These are phyloP conservation scores for Nesometra sesokonis DNA, from an alignment of 35 echinoderm and acorn worm genomes.

Conservation along the genomic window DNA sequence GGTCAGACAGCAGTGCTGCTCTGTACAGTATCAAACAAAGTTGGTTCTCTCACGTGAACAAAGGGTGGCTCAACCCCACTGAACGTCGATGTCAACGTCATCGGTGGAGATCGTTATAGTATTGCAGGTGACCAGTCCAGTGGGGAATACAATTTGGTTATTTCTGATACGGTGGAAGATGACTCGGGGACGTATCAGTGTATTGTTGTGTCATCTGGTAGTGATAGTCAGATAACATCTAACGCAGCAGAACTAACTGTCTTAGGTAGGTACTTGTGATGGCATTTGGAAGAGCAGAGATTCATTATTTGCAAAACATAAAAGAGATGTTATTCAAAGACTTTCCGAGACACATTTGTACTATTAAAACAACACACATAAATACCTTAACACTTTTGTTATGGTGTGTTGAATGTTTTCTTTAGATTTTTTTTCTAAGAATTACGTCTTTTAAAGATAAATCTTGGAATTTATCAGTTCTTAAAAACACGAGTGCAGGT, in stretches of 20 bases:
- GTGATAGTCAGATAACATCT: constrained; percentile 21
- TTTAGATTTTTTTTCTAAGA: too few species aligned
- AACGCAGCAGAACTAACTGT: constrained; percentile 34
- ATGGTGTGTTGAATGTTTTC: too few species aligned
- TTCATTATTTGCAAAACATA: too few species aligned
- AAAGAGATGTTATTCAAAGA: too few species aligned
- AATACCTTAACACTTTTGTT: too few species aligned
- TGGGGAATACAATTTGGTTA: constrained; percentile 46
- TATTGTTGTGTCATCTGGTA: constrained; percentile 31
- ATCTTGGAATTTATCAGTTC: too few species aligned
- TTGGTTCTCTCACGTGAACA: constrained; percentile 50
- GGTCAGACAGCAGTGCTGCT: constrained; percentile 41
- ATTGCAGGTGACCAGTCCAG: constrained; percentile 41
- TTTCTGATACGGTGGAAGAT: constrained; percentile 3
- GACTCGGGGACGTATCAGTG: constrained; percentile 64
- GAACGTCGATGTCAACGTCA: constrained; percentile 32
- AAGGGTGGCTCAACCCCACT: constrained; percentile 33
- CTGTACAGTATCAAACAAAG: constrained; percentile 57
- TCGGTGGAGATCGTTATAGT: constrained; percentile 30
- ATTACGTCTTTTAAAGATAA: too few species aligned
- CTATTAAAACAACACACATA: too few species aligned
- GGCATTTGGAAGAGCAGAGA: too few species aligned
- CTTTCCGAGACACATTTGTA: too few species aligned
- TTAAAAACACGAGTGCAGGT: too few species aligned
- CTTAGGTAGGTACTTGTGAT: constrained; percentile 51